Evolutionary conservation across 2,113 vertebrate species (phyloP).

Genomic region (Aythya baeri): DNA sequence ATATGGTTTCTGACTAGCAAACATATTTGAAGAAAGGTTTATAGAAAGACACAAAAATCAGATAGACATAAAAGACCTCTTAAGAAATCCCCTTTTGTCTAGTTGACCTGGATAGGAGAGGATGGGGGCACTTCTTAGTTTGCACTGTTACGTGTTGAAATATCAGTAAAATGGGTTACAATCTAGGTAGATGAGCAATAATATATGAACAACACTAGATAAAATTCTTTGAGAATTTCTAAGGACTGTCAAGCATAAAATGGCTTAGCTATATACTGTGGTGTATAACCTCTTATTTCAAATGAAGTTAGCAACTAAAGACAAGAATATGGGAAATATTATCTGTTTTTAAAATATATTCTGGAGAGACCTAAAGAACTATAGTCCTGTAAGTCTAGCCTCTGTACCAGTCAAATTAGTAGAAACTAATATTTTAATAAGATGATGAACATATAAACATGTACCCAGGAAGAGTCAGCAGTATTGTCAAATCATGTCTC

Average conservation of each 20-base stretch:
- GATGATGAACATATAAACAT: not conserved
- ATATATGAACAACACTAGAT: not conserved
- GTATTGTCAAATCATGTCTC: not conserved
- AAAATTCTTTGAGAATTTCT: not conserved
- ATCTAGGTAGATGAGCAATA: not conserved
- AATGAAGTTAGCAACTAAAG: not conserved
- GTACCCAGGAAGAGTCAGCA: not conserved
- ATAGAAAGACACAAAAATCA: not conserved
- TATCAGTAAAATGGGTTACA: not conserved
- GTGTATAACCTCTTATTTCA: not conserved
- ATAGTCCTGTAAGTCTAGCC: not conserved
- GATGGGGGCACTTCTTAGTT: not conserved
- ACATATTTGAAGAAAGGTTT: not conserved
- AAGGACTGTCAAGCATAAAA: not conserved
- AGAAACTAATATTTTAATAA: not conserved
- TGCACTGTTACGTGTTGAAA: not conserved
- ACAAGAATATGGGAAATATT: not conserved
- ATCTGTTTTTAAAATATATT: not conserved
- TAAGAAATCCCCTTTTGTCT: not conserved
- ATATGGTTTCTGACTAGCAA: not conserved
- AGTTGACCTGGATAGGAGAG: not conserved
- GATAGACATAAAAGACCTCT: not conserved
- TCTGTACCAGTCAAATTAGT: not conserved
- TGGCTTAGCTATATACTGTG: not conserved
- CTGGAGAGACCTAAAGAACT: not conserved